Percentiles rank a stretch among this genome's conserved stretches.
Conservation (phyloP, 1,140 invertebrate genomes). For the Drosophila erecta region DNA sequence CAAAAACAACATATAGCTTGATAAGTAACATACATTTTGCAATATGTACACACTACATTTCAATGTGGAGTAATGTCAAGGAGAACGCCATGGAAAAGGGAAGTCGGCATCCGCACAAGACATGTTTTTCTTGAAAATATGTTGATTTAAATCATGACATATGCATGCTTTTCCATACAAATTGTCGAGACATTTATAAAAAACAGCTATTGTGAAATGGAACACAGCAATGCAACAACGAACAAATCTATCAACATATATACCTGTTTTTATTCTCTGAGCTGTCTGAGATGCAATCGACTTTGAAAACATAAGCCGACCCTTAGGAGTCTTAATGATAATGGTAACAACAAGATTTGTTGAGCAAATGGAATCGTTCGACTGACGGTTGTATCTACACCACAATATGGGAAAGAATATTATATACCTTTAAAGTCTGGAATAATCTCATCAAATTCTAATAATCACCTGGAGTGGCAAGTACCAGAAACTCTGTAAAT, state of each 20-base stretch:
- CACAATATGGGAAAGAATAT: background rate
- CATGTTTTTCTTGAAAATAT: background rate
- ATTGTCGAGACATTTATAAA: too few species aligned
- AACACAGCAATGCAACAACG: constrained; percentile 3
- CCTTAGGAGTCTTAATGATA: background rate
- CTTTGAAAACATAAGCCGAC: background rate
- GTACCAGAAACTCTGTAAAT: too few species aligned
- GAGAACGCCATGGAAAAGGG: background rate
- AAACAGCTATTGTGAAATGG: background rate
- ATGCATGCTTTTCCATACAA: constrained; percentile 1
- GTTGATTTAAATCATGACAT: background rate
- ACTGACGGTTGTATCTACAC: background rate
- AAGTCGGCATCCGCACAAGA: background rate
- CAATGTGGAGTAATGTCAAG: background rate
- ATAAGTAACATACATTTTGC: too few species aligned
- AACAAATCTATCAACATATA: background rate
- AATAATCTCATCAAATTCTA: too few species aligned
- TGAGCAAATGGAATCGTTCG: background rate
- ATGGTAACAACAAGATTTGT: constrained; percentile 1
- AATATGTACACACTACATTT: background rate
- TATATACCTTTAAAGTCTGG: too few species aligned
- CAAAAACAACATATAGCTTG: too few species aligned
- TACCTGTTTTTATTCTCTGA: too few species aligned
- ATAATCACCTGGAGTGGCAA: too few species aligned
- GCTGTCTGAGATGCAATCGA: too few species aligned